Percentiles rank a stretch among this genome's conserved stretches.
These are phyloP conservation scores for Microcebus murinus DNA, from an alignment of 2,113 vertebrate species.

Conservation along the genomic window DNA sequence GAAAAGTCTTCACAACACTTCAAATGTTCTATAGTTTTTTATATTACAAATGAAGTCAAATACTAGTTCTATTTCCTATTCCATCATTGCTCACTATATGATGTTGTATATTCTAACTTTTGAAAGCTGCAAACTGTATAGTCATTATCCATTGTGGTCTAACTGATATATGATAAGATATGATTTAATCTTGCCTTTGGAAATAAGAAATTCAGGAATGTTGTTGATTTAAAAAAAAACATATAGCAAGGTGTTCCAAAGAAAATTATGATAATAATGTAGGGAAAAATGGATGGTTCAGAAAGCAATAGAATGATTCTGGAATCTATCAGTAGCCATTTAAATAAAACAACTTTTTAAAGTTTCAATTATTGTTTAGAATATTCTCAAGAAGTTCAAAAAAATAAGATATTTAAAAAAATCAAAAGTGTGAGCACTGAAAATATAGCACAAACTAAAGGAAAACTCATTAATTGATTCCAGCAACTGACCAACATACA, in stretches of 20 bases:
- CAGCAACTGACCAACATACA: not conserved
- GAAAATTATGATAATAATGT: not conserved
- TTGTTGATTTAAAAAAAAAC: not conserved
- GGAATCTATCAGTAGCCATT: not conserved
- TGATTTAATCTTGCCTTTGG: not conserved
- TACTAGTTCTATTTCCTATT: not conserved
- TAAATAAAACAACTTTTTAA: not conserved
- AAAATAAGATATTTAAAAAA: not conserved
- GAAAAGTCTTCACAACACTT: not conserved
- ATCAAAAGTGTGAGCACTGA: not conserved
- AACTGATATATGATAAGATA: not conserved
- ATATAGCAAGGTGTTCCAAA: not conserved
- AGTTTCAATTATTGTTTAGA: not conserved
- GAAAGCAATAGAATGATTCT: not conserved
- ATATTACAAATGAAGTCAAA: not conserved
- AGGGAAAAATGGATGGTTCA: not conserved
- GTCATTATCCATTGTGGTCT: not conserved
- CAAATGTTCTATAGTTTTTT: not conserved
- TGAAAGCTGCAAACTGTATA: not conserved
- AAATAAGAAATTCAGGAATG: not conserved
- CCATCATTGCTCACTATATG: not conserved
- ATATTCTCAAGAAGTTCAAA: conserved; percentile 13
- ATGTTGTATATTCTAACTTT: not conserved
- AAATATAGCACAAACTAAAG: not conserved
- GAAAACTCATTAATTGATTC: not conserved